phyloP scores from a whole-genome alignment of 2,113 vertebrate species.

The Callaeas wilsoni region DNA sequence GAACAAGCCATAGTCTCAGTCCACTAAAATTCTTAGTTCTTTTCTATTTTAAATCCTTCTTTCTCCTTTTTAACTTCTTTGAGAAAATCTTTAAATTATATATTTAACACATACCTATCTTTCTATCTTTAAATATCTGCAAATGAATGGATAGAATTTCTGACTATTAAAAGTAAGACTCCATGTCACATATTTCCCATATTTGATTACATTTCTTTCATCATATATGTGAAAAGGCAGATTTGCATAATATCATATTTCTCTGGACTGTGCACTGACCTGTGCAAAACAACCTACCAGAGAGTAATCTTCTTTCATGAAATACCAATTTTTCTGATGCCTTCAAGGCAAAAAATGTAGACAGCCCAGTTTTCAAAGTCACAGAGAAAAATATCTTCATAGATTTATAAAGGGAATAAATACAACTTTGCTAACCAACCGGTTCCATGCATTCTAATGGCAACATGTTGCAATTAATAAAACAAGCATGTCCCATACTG shows the following conservation, averaged over 20 bases:
- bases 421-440: background rate
- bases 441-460: background rate
- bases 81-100: background rate
- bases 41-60: background rate
- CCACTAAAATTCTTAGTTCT: background rate
- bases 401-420: background rate
- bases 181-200: background rate
- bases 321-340: background rate
- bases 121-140: background rate
- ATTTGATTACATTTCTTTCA: background rate
- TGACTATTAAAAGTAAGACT: background rate
- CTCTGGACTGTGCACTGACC: background rate
- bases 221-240: background rate
- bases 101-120: background rate
- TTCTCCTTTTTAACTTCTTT: background rate
- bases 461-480: constrained; percentile 2
- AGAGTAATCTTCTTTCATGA: background rate
- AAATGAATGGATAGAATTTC: background rate
- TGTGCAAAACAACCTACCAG: background rate
- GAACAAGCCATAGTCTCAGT: background rate
- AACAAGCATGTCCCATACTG: background rate
- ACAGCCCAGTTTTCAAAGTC: background rate
- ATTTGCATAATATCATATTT: background rate
- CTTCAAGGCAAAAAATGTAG: background rate
- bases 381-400: background rate